Evolutionary conservation across 2,113 vertebrate species (phyloP).

Genomic region (Antechinus stuartii): DNA sequence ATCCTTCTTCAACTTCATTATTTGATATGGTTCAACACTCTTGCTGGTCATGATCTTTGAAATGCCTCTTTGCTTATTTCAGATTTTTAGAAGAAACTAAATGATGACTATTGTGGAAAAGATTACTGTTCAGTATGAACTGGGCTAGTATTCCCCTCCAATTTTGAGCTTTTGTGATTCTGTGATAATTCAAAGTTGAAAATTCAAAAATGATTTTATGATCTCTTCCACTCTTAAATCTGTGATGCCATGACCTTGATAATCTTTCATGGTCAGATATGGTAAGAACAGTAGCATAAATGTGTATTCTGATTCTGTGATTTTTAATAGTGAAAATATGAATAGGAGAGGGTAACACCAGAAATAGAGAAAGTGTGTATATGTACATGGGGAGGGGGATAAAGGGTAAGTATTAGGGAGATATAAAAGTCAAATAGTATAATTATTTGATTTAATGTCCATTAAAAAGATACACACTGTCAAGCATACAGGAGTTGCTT

Average conservation of each 20-base stretch:
- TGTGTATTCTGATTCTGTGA: neutral
- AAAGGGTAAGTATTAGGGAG: neutral
- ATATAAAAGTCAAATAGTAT: neutral
- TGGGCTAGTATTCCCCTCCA: neutral
- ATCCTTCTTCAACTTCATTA: neutral
- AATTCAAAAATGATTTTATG: neutral
- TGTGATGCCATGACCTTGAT: neutral
- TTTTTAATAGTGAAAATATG: neutral
- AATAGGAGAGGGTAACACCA: neutral
- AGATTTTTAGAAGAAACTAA: neutral
- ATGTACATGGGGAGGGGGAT: no score
- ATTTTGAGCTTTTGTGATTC: neutral
- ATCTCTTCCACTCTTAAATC: neutral
- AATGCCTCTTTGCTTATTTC: neutral
- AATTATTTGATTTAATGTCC: neutral
- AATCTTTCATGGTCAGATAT: neutral
- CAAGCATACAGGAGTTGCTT: neutral
- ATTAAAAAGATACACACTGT: neutral
- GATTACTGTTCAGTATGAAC: neutral
- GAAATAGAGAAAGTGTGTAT: neutral
- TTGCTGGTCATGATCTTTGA: neutral
- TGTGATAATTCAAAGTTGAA: neutral
- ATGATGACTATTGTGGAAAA: neutral
- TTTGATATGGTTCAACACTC: neutral
- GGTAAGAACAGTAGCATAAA: neutral